Conservation (phyloP, 2,888 invertebrate species). For the Campoplex nolae region DNA sequence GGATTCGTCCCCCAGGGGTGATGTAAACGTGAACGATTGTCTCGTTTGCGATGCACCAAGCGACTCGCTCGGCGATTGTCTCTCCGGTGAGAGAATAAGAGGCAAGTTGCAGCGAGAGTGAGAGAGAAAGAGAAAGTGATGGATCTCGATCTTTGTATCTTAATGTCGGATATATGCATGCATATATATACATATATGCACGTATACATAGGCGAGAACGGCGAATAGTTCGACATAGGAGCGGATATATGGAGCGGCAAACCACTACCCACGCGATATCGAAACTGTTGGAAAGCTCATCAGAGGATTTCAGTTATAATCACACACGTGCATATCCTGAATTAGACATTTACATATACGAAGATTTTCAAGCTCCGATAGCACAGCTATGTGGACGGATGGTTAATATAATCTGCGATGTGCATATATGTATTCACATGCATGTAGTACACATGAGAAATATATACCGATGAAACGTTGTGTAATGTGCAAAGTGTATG, state of each 20-base stretch:
- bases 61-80: constrained; percentile 25
- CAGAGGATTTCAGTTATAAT: constrained; percentile 36
- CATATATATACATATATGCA: not conserved
- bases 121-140: constrained; percentile 32
- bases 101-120: not conserved
- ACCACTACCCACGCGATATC: constrained; percentile 44
- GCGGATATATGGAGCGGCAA: constrained; percentile 53
- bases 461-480: not conserved
- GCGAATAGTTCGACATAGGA: constrained; percentile 30
- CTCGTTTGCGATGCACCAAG: constrained; percentile 60
- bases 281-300: constrained; percentile 59
- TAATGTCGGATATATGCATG: constrained; percentile 35
- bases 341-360: not conserved
- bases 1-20: constrained; percentile 50
- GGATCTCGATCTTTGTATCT: constrained; percentile 48
- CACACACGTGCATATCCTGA: constrained; percentile 2
- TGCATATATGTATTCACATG: not conserved
- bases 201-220: not conserved
- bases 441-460: not conserved
- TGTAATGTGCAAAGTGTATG: not conserved
- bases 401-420: constrained; percentile 17
- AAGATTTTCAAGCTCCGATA: constrained; percentile 1
- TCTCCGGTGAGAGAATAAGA: not conserved
- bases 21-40: constrained; percentile 65
- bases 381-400: not conserved